A percentile compares a stretch with the other conserved stretches of the same genome.
Conservation (phyloP, 1,140 invertebrate genomes). For the Microplitis mediator region DNA sequence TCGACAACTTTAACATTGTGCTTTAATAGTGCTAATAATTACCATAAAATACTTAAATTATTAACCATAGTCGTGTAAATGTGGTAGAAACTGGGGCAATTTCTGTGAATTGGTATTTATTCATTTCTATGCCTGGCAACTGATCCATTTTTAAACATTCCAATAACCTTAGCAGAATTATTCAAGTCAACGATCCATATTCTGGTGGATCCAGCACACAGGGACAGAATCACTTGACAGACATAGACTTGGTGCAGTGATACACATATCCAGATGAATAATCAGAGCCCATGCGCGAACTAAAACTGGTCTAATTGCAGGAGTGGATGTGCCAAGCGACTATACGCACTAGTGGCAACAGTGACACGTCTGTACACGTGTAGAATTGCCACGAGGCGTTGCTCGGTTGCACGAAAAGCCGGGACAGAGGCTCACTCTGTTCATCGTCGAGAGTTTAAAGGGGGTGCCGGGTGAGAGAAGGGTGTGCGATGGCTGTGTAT, state of each 20-base stretch:
- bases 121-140: no score
- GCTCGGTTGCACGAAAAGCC: constrained; percentile 11
- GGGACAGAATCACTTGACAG: no score
- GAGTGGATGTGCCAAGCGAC: not conserved
- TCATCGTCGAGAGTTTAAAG: not conserved
- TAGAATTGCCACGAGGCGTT: constrained; percentile 31
- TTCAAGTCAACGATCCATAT: no score
- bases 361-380: constrained; percentile 31
- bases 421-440: not conserved
- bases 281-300: constrained; percentile 9
- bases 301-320: constrained; percentile 1
- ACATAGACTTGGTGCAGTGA: no score
- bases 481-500: not conserved
- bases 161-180: no score
- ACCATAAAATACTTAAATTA: no score
- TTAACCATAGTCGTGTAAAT: no score
- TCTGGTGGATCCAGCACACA: no score
- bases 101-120: no score
- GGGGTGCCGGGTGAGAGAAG: not conserved
- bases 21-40: no score
- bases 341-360: not conserved
- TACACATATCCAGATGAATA: not conserved
- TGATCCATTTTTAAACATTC: no score
- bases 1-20: not conserved
- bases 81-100: no score